Base-by-base conservation (phyloP, 2,797 vertebrate species). In the Todus mexicanus region DNA sequence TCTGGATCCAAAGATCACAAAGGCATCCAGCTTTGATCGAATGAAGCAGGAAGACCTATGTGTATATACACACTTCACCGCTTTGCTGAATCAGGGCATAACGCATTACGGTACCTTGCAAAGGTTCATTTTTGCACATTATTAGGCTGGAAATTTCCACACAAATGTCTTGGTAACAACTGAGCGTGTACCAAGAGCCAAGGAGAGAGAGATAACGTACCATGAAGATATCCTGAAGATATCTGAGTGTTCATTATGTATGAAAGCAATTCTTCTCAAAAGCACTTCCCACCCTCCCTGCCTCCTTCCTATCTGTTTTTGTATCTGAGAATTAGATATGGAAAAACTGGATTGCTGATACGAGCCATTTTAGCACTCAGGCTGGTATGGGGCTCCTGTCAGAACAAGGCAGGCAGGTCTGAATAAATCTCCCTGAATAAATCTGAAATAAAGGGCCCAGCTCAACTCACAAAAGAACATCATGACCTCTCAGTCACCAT, bases 1-100 rank as follows among this genome's bases (percentile, higher is more conserved):
- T 92, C 54, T 48, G 17, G 43, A 84, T 77, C 40, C 64, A 75
- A 66, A 90, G 82, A 90, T 45, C 53, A 80, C 78, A 93, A 80
- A 84, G 40, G 35, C 70, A 54, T 70, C 12, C 76, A 48, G 59
- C 33, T 38, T 81, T 38, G 59, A 81, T 37, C 4, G 5, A 72
- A 53, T 21, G n/a, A 60, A 91, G 69, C 4, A 20, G 42, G 50
- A 50, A 71, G 72, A 69, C 37, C 33, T 70, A 8, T 1, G 4
- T 42, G 15, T 17, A 42, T 23, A 12, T 11, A 51, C 16, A 43
- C 37, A 25, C 54, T 63, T 64, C 47, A 29, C 45, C 43, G 63
- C 47, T 75, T 63, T 84, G 87, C 90, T 73, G 40, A 87, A 73
- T 75, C 43, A 50, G 66, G 40, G 43, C 37, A 69, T 48, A 72